Evolutionary conservation across 2,113 vertebrate genomes (phyloP), one percentile per base, ranked within the genome.

Genomic region (Oxyruncus cristatus): DNA sequence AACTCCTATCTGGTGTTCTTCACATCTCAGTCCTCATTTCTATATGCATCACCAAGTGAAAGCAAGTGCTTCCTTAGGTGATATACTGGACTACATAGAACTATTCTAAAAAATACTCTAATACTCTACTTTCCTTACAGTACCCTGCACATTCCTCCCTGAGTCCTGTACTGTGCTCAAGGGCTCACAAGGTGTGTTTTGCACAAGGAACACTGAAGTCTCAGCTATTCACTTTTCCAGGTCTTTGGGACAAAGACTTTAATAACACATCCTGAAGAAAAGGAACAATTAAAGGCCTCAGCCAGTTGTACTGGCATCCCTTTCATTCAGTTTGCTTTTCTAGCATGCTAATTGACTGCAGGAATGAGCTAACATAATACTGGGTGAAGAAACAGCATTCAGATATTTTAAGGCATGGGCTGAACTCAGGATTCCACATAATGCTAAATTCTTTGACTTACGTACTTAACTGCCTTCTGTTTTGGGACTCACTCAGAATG

Each of bases 401-500:
- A 50, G 46, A 39, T 74, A 90, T 92, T 94, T 88, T 88, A 80
- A 94, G 68, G 67, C 75, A 86, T 1, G 1, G 33, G 46, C 46
- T 86, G 59, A 92, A 92, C 32, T 86, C 67, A 71, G n/a, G 76
- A 74, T 86, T 86, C 65, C 76, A 89, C 32, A 84, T n/a, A 95
- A 95, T 11, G 19, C 68, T 84, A 74, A 92, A 89, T 81, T 95
- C 46, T 84, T 6, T 2, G 55, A 62, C 76, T 84, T 83, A 67
- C 1, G 0, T 78, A 78, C 56, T 92, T 41, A 82, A 87, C 70
- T 85, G 58, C 56, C 37, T 89, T 91, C 89, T 92, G n/a, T 61
- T 96, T 76, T 68, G 74, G 49, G 87, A 89, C 47, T 68, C 63
- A 53, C 58, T 86, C 0, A 0, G 73, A 95, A 91, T 72, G 70